Percentiles rank a stretch among this genome's conserved stretches.
Evolutionary conservation across 2,797 vertebrate genomes (phyloP).

Genomic region (Chlorospingus flavigularis): DNA sequence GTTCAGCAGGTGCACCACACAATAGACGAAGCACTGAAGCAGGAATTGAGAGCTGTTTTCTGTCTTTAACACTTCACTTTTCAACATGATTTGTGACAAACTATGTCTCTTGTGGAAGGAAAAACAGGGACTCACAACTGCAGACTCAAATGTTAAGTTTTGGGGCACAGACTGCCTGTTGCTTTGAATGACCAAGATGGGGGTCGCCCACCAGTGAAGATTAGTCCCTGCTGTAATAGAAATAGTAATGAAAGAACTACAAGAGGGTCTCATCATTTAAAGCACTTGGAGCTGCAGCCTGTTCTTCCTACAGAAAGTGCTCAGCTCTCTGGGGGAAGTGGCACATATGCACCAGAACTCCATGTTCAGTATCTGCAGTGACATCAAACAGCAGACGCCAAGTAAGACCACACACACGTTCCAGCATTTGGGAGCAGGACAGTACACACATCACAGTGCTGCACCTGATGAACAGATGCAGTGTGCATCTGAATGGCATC

Average conservation of each 20-base stretch:
- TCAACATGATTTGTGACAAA: not conserved
- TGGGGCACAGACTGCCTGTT: not conserved
- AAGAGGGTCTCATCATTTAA: not conserved
- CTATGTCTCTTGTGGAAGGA: not conserved
- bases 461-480: not conserved
- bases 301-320: not conserved
- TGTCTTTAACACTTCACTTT: not conserved
- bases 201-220: not conserved
- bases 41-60: not conserved
- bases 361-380: not conserved
- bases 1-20: not conserved
- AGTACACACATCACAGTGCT: not conserved
- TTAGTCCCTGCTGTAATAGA: not conserved
- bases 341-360: fast-evolving
- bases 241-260: not conserved
- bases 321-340: not conserved
- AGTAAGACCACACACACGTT: fast-evolving
- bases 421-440: not conserved
- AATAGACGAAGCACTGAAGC: not conserved
- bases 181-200: not conserved
- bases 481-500: not conserved
- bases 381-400: not conserved
- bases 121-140: not conserved
- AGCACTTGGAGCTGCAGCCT: not conserved
- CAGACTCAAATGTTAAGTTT: not conserved